Percentiles rank a stretch among this genome's conserved stretches.
phyloP scores from a whole-genome alignment of 1,140 invertebrate species.

The Bathynomus jamesi region DNA sequence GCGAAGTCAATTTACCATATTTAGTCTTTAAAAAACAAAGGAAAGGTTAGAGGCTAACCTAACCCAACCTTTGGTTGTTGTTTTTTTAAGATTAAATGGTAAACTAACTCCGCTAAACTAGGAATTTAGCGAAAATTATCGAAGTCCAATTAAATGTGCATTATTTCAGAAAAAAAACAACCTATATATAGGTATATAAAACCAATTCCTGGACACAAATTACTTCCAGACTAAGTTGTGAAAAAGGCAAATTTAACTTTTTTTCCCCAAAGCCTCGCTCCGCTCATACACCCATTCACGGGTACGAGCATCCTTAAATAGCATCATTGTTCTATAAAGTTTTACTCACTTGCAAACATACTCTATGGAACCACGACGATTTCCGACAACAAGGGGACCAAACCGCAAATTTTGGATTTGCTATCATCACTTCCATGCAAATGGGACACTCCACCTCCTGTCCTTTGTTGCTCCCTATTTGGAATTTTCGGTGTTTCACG shows the following conservation, averaged over 20 bases:
- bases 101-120: background rate
- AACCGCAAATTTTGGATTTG: slow-evolving; percentile 44
- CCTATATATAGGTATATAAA: background rate
- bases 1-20: too few species aligned
- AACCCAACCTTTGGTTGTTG: background rate
- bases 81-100: background rate
- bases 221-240: too few species aligned
- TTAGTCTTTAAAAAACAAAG: background rate
- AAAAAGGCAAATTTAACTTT: too few species aligned
- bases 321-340: background rate
- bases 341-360: slow-evolving; percentile 51
- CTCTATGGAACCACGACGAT: slow-evolving; percentile 51
- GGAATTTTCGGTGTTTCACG: slow-evolving; percentile 47
- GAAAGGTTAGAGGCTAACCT: background rate
- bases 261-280: background rate
- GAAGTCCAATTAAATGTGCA: background rate
- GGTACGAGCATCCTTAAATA: background rate
- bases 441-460: slow-evolving; percentile 47
- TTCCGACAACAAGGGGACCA: slow-evolving; percentile 56
- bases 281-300: background rate
- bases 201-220: background rate
- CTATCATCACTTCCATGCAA: slow-evolving; percentile 48
- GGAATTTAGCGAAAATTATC: background rate
- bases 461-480: slow-evolving; percentile 23
- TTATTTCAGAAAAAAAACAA: background rate